Conservation (phyloP, 2,797 vertebrate species). For the Gallinago nigripennis region DNA sequence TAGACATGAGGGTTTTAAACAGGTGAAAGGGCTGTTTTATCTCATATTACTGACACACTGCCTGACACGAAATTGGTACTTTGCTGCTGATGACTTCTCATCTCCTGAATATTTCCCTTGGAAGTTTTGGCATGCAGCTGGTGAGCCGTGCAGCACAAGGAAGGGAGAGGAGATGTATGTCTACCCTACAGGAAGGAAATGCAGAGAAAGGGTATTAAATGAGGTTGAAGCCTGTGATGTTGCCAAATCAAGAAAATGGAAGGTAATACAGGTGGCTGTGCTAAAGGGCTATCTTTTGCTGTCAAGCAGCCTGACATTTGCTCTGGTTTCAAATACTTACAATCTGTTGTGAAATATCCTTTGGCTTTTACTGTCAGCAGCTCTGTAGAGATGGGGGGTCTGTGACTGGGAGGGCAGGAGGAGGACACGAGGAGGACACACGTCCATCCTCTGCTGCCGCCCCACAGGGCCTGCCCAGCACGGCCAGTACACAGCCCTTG, state of each 20-base stretch:
- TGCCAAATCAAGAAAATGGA: conserved; percentile 22
- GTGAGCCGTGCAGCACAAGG: background rate
- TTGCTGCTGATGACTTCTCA: conserved; percentile 12
- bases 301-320: conserved; percentile 16
- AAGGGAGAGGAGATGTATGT: background rate
- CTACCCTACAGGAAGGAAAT: conserved; percentile 2
- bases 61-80: conserved; percentile 20
- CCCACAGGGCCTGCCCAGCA: background rate
- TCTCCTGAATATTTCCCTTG: background rate
- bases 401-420: background rate
- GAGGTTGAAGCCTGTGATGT: conserved; percentile 30
- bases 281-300: conserved; percentile 5
- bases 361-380: background rate
- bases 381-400: accelerated
- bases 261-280: conserved; percentile 7
- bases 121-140: conserved; percentile 27
- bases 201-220: background rate
- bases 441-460: background rate
- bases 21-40: conserved; percentile 11
- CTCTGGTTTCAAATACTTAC: conserved; percentile 18
- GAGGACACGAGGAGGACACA: background rate
- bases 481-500: accelerated
- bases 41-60: background rate
- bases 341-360: conserved; percentile 13
- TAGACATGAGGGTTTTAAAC: background rate